Evolutionary conservation across 2,888 invertebrate species (phyloP).

Genomic region (Pachliopta kotzebuea): DNA sequence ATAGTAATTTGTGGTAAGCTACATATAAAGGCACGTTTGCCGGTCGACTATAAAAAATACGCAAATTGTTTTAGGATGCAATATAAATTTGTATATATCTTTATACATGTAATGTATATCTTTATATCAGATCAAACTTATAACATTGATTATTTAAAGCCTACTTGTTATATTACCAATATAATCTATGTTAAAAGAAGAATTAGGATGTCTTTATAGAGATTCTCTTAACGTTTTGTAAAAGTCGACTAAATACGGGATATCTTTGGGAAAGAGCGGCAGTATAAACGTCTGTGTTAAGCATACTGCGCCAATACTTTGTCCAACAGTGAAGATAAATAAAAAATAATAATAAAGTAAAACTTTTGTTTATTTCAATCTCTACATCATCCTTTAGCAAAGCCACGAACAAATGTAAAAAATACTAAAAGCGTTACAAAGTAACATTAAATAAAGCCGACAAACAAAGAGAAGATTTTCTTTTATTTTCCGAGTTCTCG

Average conservation of each 20-base stretch:
- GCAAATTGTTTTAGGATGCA: conserved; percentile 3
- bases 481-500: conserved; percentile 7
- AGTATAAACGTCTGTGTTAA: too few relatives aligned
- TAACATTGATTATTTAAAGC: too few relatives aligned
- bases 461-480: conserved; percentile 5
- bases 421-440: conserved; percentile 8
- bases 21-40: conserved; percentile 9
- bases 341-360: too few relatives aligned
- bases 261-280: too few relatives aligned
- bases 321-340: too few relatives aligned
- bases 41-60: conserved; percentile 10
- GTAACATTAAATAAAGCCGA: conserved; percentile 13
- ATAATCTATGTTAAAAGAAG: too few relatives aligned
- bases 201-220: too few relatives aligned
- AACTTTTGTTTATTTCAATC: background rate
- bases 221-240: too few relatives aligned
- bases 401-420: background rate
- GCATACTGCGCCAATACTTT: too few relatives aligned
- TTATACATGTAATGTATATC: background rate
- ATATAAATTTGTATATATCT: background rate
- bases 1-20: conserved; percentile 20
- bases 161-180: too few relatives aligned
- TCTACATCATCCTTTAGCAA: background rate
- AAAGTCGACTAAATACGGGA: too few relatives aligned
- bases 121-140: too few relatives aligned